These are phyloP conservation scores for Casuarius casuarius DNA, from an alignment of 2,113 vertebrate species.

Conservation along the genomic window DNA sequence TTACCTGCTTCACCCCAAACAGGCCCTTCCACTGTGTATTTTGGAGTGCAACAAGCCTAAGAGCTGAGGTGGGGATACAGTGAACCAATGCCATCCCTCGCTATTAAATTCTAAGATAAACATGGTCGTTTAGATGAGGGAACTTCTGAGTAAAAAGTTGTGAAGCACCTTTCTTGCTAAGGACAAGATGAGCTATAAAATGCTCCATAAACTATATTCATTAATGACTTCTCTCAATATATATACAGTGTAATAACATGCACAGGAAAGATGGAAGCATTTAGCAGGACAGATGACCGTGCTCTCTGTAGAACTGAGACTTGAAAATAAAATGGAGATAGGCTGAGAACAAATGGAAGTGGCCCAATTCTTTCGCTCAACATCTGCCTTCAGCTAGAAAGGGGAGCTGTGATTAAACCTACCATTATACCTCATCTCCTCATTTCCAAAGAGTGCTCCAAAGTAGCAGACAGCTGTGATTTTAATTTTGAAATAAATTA, in stretches of 20 bases:
- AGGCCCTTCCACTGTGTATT: neutral
- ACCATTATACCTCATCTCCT: neutral
- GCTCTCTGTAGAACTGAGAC: neutral
- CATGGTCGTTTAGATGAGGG: neutral
- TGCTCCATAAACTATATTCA: neutral
- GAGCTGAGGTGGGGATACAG: neutral
- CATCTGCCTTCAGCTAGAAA: neutral
- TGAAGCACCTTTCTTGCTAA: neutral
- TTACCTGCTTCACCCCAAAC: neutral
- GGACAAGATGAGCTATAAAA: neutral
- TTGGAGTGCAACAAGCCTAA: neutral
- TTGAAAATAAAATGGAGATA: neutral
- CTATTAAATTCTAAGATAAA: neutral
- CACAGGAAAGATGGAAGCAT: neutral
- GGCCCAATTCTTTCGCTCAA: neutral
- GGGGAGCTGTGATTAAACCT: neutral
- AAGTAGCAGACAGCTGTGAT: neutral
- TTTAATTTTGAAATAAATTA: constrained; percentile 10
- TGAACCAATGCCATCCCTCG: neutral
- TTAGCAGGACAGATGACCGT: neutral
- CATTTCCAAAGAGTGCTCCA: neutral
- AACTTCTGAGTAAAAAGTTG: neutral
- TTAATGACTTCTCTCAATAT: neutral
- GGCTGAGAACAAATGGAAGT: neutral
- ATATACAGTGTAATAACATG: neutral